phyloP scores from a whole-genome alignment of 2,113 vertebrate genomes.

The Octodon degus region DNA sequence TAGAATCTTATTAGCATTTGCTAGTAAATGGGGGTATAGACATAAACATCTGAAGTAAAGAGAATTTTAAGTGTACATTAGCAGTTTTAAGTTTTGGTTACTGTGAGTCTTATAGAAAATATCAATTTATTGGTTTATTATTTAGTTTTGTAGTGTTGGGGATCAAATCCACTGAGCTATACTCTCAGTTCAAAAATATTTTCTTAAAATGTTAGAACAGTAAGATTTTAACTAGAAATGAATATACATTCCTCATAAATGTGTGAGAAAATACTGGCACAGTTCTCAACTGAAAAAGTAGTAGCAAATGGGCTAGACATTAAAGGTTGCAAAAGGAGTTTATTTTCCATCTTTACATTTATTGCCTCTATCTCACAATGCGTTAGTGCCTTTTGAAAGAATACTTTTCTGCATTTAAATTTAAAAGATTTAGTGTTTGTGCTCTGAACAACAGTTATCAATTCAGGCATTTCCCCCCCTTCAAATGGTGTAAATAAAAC shows the following conservation, averaged over 20 bases:
- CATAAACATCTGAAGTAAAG: background rate
- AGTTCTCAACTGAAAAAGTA: slow-evolving; percentile 35
- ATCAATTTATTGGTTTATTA: background rate
- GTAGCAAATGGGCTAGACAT: background rate
- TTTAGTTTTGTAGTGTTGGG: background rate
- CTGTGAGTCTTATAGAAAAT: slow-evolving; percentile 23
- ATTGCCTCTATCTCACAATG: background rate
- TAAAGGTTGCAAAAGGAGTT: background rate
- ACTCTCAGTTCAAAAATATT: slow-evolving; percentile 7
- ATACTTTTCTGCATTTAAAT: background rate
- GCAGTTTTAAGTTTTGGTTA: slow-evolving; percentile 1
- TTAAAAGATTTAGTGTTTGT: slow-evolving; percentile 13
- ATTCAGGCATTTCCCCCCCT: background rate
- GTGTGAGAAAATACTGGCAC: background rate
- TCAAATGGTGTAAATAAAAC: background rate
- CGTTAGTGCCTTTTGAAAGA: slow-evolving; percentile 36
- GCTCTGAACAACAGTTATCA: background rate
- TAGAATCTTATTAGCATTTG: slow-evolving; percentile 63
- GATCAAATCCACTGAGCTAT: background rate
- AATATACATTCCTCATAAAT: slow-evolving; percentile 1
- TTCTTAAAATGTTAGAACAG: slow-evolving; percentile 51
- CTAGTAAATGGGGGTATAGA: background rate
- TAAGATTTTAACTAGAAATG: slow-evolving; percentile 31
- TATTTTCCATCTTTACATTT: background rate
- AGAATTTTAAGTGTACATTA: slow-evolving; percentile 2